Evolutionary conservation across 2,113 vertebrate genomes (phyloP).

Genomic region (Anoplopoma fimbria): DNA sequence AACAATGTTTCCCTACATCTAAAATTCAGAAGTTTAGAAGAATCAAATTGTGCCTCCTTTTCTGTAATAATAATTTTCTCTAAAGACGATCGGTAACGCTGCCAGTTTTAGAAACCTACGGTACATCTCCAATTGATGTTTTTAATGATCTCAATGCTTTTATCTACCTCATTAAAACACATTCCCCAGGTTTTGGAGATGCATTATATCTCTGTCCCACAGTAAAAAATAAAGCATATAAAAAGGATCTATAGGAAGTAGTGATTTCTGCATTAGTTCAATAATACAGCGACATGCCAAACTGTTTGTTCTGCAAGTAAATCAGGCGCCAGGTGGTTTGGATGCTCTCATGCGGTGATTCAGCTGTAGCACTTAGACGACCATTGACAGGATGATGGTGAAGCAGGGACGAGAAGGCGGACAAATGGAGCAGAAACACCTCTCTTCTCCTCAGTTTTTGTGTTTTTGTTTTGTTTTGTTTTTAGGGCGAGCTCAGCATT

Average conservation of each 20-base stretch:
- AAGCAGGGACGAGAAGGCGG: constrained; percentile 32
- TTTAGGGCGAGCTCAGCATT: constrained; percentile 71
- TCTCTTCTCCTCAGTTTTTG: constrained; percentile 29
- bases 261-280: constrained; percentile 42
- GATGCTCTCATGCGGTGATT: constrained; percentile 75
- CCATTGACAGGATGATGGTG: constrained; percentile 59
- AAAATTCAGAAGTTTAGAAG: constrained; percentile 42
- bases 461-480: constrained; percentile 54
- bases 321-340: constrained; percentile 76
- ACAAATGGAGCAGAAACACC: constrained; percentile 57
- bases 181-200: constrained; percentile 30
- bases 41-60: constrained; percentile 48
- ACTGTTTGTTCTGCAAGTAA: constrained; percentile 56
- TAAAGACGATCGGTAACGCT: constrained; percentile 37
- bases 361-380: constrained; percentile 66
- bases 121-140: constrained; percentile 27
- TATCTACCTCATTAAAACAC: constrained; percentile 40
- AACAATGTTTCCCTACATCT: constrained; percentile 81
- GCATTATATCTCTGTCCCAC: not conserved
- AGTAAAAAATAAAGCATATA: constrained; percentile 35
- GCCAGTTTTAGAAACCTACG: constrained; percentile 37
- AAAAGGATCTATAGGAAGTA: constrained; percentile 24
- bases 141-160: constrained; percentile 47
- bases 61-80: constrained; percentile 30
- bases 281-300: constrained; percentile 45